Base-by-base conservation (phyloP, 1,140 invertebrate genomes). In the Sarcophaga peregrina region DNA sequence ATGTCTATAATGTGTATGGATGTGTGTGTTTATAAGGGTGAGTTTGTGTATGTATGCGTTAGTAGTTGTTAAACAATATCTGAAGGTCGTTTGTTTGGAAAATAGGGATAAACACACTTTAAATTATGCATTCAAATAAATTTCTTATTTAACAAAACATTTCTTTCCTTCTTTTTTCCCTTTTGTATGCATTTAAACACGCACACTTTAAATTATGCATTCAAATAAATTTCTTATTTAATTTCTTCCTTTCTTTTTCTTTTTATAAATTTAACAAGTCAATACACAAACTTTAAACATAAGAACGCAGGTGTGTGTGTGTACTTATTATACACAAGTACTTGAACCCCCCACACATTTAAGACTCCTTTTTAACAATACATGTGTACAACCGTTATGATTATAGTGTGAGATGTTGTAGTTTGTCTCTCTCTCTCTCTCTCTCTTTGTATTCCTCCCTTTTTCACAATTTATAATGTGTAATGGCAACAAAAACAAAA, bases 171-270 rank as follows among this genome's bases (percentile, higher is more conserved):
- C 25, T 37, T 37, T 1, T 37, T 37, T 37, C 4, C 1, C 4
- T 37, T 68, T 68, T 68, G 8, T 68, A 25, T 68, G 62, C 62
- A 68, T 68, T 20, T 17, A 9, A 7, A 68, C 17, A 68, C 62
- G 20, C 8, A 68, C 62, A 68, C 62, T 68, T 17, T 68, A 68
- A 68, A 68, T 17, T 68, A 68, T 68, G 58, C 17, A 68, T 68
- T 68, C 58, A 68, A 68, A 68, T 68, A 68, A 68, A 68, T 68
- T 68, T 68, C 58, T 68, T 68, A 68, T 68, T 68, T 68, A 25
- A n/a, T n/a, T n/a, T n/a, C n/a, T n/a, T n/a, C n/a, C n/a, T n/a
- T n/a, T n/a, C n/a, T n/a, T n/a, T n/a, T n/a, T n/a, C n/a, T n/a
- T n/a, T n/a, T n/a, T n/a, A n/a, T n/a, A n/a, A n/a, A n/a, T n/a